Conservation (phyloP, 2,888 invertebrate species). For the Lutraria lutraria region DNA sequence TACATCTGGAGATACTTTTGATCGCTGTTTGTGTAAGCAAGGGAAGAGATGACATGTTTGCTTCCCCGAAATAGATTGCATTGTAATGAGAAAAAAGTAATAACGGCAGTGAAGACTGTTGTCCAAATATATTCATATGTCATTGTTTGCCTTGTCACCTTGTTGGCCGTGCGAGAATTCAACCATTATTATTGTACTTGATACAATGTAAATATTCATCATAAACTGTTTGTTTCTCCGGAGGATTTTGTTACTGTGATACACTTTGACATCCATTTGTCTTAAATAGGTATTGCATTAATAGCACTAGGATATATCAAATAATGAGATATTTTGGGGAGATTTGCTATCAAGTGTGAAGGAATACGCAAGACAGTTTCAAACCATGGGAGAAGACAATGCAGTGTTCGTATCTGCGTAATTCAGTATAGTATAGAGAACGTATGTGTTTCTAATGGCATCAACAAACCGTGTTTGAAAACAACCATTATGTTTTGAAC, state of each 20-base stretch:
- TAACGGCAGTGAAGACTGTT: neutral
- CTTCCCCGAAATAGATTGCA: neutral
- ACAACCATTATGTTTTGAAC: neutral
- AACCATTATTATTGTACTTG: neutral
- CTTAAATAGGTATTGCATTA: too few species aligned
- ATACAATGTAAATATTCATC: neutral
- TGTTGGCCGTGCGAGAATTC: neutral
- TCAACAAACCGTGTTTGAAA: neutral
- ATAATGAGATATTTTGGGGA: too few species aligned
- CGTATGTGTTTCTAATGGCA: too few species aligned
- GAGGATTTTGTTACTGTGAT: too few species aligned
- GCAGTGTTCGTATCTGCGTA: too few species aligned
- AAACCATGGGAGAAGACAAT: too few species aligned
- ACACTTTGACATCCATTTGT: too few species aligned
- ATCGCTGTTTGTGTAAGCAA: conserved; percentile 6
- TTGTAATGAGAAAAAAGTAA: conserved; percentile 6
- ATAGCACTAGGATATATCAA: too few species aligned
- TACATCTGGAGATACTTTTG: neutral
- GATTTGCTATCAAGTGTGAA: too few species aligned
- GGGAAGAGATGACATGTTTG: neutral
- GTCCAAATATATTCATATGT: neutral
- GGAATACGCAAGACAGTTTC: too few species aligned
- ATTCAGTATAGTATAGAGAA: too few species aligned
- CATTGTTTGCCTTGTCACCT: neutral
- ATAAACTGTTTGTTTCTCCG: too few species aligned